phyloP scores from a whole-genome alignment of 2,888 invertebrate species.

The Oligia latruncula region DNA sequence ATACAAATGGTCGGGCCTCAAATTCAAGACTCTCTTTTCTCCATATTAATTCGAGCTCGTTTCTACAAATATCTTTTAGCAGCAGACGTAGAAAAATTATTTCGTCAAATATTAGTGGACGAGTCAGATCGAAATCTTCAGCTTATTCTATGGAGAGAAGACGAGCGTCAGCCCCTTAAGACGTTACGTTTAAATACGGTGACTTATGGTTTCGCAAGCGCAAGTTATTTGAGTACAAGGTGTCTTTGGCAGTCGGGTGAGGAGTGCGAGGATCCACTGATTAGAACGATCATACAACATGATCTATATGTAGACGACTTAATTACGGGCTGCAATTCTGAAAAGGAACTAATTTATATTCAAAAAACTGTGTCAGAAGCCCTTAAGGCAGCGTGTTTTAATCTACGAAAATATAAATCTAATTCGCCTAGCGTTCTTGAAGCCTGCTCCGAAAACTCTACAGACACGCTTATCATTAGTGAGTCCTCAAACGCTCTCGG shows the following conservation, averaged over 20 bases:
- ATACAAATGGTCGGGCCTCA: neutral
- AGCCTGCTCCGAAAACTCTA: too few relatives aligned
- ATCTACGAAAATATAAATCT: neutral
- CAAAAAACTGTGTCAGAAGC: neutral
- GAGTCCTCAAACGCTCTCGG: too few relatives aligned
- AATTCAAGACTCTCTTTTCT: neutral
- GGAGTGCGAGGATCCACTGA: neutral
- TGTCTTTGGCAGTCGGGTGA: conserved; percentile 2
- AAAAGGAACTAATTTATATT: neutral
- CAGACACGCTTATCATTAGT: too few relatives aligned
- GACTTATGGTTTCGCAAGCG: conserved; percentile 1
- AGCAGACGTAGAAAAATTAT: too few relatives aligned
- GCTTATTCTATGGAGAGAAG: conserved; percentile 1
- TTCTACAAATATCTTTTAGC: too few relatives aligned
- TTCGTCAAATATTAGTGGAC: neutral
- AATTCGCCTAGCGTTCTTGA: too few relatives aligned
- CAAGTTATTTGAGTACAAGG: neutral
- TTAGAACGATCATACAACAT: conserved; percentile 1
- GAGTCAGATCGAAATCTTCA: conserved; percentile 3
- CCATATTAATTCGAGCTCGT: too few relatives aligned
- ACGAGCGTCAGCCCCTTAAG: neutral
- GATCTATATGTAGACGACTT: neutral
- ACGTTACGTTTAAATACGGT: neutral
- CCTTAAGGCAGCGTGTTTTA: conserved; percentile 5
- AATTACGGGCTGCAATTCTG: neutral